Evolutionary conservation across 1,140 invertebrate species (phyloP), one percentile per base, ranked within the genome.

Genomic region (Archivesica marissinica): DNA sequence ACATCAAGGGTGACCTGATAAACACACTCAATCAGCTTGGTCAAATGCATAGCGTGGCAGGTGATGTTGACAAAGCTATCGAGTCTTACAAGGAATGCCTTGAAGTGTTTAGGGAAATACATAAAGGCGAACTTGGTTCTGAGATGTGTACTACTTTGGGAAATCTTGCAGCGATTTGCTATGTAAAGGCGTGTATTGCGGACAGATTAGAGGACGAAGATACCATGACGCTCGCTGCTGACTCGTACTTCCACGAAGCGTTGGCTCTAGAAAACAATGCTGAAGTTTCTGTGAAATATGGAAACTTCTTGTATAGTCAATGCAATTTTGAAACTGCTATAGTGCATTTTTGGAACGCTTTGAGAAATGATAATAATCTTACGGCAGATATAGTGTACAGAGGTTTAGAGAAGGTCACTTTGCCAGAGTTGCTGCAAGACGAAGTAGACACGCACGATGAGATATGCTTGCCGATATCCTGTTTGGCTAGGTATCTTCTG

Each of bases 131-230:
- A 47, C 81, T 93, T n/a, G 91, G 90, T 20, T 90, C 92, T 52
- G 92, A 92, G 47, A 91, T 93, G 89, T 90, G 89, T 68, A 84
- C 88, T 20, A 92, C 90, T 3, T 75, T 92, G n/a, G 92, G 92
- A 11, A 92, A 92, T 64, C 85, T 93, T 56, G 92, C 91, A 23
- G 90, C 92, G 39, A 92, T 93, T 87, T 92, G 90, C 64, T 92
- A 93, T 79, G 92, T 93, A n/a, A 93, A 93, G 83, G 92, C 92
- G 1, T 93, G 91, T 74, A 87, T 92, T 25, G 89, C 90, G 77
- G 92, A 93, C 54, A 89, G 89, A 23, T 85, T 90, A 11, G 89
- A 90, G 25, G 87, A 89, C n/a, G 91, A 92, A 66, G 52, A 91
- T 33, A 88, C 91, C 79, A 92, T 93, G 92, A 92, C 90, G 35